These are phyloP conservation scores for Schrankia costaestrigalis DNA, from an alignment of 2,888 invertebrate species.

Conservation along the genomic window DNA sequence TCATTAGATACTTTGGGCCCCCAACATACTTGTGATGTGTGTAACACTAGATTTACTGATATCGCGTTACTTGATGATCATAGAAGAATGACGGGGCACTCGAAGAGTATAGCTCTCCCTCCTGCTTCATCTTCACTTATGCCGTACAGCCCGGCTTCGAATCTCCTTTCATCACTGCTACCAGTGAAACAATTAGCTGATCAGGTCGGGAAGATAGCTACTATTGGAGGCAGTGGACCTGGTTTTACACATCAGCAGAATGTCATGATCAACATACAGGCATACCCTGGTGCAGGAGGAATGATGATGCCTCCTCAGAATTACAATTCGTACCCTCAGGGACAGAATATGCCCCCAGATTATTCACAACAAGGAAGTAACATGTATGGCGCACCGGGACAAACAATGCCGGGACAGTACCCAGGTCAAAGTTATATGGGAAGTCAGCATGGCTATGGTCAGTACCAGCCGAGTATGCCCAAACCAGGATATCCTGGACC, in stretches of 20 bases:
- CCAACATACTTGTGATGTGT: conserved; percentile 81
- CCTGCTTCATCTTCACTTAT: conserved; percentile 55
- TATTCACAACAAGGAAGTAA: conserved; percentile 52
- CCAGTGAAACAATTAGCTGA: conserved; percentile 74
- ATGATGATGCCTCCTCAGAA: conserved; percentile 69
- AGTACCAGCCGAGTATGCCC: conserved; percentile 54
- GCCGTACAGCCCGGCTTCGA: conserved; percentile 59
- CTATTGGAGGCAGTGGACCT: conserved; percentile 47
- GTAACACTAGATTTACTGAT: conserved; percentile 81
- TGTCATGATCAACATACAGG: conserved; percentile 83
- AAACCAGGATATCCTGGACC: conserved; percentile 56
- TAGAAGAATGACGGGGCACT: conserved; percentile 78
- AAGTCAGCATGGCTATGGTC: conserved; percentile 54
- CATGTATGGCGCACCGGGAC: conserved; percentile 63
- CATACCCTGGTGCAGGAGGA: conserved; percentile 79
- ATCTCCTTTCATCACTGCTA: conserved; percentile 62
- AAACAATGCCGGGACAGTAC: conserved; percentile 57
- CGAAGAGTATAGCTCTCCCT: conserved; percentile 56
- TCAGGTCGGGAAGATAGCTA: conserved; percentile 70
- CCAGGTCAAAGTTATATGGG: conserved; percentile 54
- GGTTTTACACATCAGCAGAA: conserved; percentile 82
- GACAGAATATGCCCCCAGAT: conserved; percentile 65
- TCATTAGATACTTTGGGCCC: conserved; percentile 83
- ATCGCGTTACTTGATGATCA: conserved; percentile 78
- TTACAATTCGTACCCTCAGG: conserved; percentile 61